These are phyloP conservation scores for Pectinophora gossypiella DNA, from an alignment of 1,140 invertebrate genomes.

Conservation along the genomic window DNA sequence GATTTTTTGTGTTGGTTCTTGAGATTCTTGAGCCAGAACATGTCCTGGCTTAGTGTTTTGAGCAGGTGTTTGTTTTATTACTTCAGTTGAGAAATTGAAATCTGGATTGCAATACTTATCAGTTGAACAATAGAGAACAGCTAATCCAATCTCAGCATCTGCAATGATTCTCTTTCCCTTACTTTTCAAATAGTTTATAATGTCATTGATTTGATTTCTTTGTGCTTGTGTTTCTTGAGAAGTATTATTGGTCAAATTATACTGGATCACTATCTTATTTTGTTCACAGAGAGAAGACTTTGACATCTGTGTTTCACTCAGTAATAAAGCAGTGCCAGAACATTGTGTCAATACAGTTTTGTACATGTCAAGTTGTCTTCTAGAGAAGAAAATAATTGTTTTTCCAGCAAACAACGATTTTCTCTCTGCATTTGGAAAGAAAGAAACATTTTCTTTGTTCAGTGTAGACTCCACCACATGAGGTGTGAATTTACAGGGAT, in stretches of 20 bases:
- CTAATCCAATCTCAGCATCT: conserved; percentile 81
- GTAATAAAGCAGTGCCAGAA: conserved; percentile 47
- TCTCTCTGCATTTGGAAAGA: conserved; percentile 70
- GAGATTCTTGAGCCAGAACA: conserved; percentile 51
- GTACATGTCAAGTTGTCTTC: conserved; percentile 76
- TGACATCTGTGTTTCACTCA: conserved; percentile 66
- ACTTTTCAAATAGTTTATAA: conserved; percentile 63
- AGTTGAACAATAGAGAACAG: conserved; percentile 78
- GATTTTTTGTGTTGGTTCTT: conserved; percentile 28
- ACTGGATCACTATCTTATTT: conserved; percentile 73
- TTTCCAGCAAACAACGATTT: conserved; percentile 76
- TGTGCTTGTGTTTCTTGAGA: conserved; percentile 69
- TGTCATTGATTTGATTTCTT: conserved; percentile 61
- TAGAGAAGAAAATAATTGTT: conserved; percentile 78
- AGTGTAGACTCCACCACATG: conserved; percentile 75
- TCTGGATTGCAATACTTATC: conserved; percentile 81
- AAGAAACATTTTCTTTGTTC: conserved; percentile 74
- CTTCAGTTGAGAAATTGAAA: conserved; percentile 63
- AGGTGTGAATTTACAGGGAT: conserved; percentile 75
- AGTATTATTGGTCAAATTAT: conserved; percentile 40
- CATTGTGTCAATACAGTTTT: conserved; percentile 64
- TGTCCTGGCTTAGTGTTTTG: conserved; percentile 25
- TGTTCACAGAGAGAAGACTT: conserved; percentile 63
- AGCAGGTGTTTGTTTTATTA: conserved; percentile 41
- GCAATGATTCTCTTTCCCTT: conserved; percentile 76